These are phyloP conservation scores for Limnephilus rhombicus DNA, from an alignment of 2,888 invertebrate genomes.

Conservation along the genomic window DNA sequence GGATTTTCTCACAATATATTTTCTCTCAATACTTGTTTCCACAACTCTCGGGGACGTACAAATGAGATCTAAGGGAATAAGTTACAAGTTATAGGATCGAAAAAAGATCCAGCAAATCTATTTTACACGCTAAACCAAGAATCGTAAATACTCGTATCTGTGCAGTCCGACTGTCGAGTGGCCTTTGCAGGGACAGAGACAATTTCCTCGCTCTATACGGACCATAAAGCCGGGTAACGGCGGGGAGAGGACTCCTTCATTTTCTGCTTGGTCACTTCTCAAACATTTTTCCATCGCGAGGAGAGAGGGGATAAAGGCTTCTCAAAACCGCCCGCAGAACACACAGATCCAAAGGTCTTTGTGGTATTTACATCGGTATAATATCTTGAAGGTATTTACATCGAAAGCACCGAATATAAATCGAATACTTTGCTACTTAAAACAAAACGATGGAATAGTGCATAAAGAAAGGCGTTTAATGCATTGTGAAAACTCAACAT, in stretches of 20 bases:
- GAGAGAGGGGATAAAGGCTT: slow-evolving; percentile 26
- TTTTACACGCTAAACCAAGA: not conserved
- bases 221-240: slow-evolving; percentile 35
- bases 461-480: not conserved
- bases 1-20: not conserved
- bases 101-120: not conserved
- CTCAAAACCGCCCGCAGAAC: not conserved
- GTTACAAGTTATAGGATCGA: not conserved
- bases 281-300: slow-evolving; percentile 26
- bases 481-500: not conserved
- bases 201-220: slow-evolving; percentile 36
- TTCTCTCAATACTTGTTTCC: not conserved
- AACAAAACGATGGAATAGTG: not conserved
- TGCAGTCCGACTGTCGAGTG: slow-evolving; percentile 11
- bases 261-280: slow-evolving; percentile 44
- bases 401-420: not conserved
- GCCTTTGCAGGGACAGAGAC: not conserved
- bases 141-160: slow-evolving; percentile 16
- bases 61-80: not conserved
- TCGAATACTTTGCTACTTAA: not conserved
- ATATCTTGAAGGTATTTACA: not conserved
- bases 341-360: not conserved
- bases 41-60: not conserved
- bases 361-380: no score
- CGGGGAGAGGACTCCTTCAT: slow-evolving; percentile 29